A percentile compares a stretch with the other conserved stretches of the same genome.
Conservation (phyloP, 2,888 invertebrate genomes). For the Molanna angustata region DNA sequence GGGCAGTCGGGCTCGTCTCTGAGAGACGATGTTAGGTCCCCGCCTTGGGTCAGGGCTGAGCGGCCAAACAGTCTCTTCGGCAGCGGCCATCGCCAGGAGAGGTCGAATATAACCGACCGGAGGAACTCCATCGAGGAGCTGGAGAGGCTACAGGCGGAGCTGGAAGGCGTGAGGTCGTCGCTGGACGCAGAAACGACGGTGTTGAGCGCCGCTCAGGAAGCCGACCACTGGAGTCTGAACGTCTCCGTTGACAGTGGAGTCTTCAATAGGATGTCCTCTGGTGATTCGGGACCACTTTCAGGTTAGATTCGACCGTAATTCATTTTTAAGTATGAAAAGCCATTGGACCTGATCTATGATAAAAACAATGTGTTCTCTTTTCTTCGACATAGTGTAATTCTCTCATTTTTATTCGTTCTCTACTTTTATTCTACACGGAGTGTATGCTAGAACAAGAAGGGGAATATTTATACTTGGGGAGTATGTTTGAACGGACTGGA, state of each 20-base stretch:
- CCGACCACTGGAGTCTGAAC: constrained; percentile 54
- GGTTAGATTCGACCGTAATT: constrained; percentile 40
- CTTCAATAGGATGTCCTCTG: constrained; percentile 58
- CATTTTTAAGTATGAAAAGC: too few relatives aligned
- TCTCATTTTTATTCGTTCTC: too few relatives aligned
- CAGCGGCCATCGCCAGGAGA: constrained; percentile 35
- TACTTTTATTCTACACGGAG: too few relatives aligned
- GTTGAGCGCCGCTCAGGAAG: constrained; percentile 49
- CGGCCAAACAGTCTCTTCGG: constrained; percentile 24
- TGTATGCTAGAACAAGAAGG: too few relatives aligned
- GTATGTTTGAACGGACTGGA: too few relatives aligned
- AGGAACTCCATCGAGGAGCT: constrained; percentile 48
- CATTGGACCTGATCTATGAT: too few relatives aligned
- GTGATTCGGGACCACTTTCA: constrained; percentile 55
- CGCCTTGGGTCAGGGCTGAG: constrained; percentile 12
- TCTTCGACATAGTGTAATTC: too few relatives aligned
- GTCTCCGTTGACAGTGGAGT: constrained; percentile 59
- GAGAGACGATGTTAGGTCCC: too few relatives aligned
- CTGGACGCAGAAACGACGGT: constrained; percentile 52
- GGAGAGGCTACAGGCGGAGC: constrained; percentile 52
- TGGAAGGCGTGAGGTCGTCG: constrained; percentile 52
- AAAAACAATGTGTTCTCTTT: too few relatives aligned
- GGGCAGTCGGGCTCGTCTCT: too few relatives aligned
- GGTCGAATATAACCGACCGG: constrained; percentile 39
- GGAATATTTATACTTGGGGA: too few relatives aligned